Base-by-base conservation (phyloP, 2,797 vertebrate genomes). In the Gallinago nigripennis region DNA sequence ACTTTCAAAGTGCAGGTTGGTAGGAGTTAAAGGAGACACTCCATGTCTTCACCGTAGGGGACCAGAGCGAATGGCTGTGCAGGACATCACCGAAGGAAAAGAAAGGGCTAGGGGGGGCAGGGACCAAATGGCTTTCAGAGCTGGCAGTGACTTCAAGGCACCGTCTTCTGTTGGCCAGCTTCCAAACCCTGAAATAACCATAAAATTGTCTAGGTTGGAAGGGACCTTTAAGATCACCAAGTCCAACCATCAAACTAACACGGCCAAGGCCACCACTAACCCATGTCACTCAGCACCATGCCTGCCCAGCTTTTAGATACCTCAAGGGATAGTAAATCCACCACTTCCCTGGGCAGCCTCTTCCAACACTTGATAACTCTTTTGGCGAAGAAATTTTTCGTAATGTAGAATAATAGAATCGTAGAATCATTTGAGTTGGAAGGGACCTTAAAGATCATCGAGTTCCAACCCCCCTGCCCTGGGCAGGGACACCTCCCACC, bases 1-100 rank as follows among this genome's bases (percentile, higher is more conserved):
- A 25, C 48, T n/a, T 66, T n/a, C 31, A 77, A 45, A 28, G 53
- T 0, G 1, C 20, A 41, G 64, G 12, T 41, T 1, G 0, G 41
- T 11, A n/a, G 17, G 35, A 50, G 25, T 54, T 48, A 79, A 64
- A 11, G 35, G 33, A 56, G 27, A 64, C 0, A 0, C n/a, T 27
- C 9, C 11, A 15, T 6, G 16, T n/a, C 28, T 84, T 70, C n/a
- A 30, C 33, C 15, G 12, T 12, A 27, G 45, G 24, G 24, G 6
- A 79, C 31, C 8, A n/a, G 45, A 15, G 11, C 1, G 1, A 64
- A 48, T 10, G 45, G 39, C 11, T 64, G 3, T 31, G 18, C 23
- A 72, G 57, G 45, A 58, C 24, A 61, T 6, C 43, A 31, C 8
- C 11, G 12, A 31, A 53, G 24, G 24, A 25, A 35, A 53, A 57